Percentiles rank a stretch among this genome's conserved stretches.
phyloP scores from a whole-genome alignment of 1,140 invertebrate genomes.

The Heliconius hewitsoni region DNA sequence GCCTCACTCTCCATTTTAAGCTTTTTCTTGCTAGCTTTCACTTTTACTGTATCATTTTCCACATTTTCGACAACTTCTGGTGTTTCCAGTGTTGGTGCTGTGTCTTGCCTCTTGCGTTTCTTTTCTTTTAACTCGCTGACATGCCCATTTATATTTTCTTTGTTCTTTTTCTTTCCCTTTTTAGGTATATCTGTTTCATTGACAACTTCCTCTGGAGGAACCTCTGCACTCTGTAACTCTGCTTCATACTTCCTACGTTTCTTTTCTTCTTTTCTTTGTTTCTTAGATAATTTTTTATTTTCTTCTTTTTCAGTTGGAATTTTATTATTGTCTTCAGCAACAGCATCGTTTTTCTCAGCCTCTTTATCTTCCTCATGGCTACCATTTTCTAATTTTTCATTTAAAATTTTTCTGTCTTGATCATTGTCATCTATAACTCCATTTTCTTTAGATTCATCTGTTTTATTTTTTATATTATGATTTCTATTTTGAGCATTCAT shows the following conservation, averaged over 20 bases:
- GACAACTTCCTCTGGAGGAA: constrained; percentile 38
- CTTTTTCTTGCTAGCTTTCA: constrained; percentile 61
- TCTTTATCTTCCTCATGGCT: constrained; percentile 34
- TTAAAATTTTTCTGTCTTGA: constrained; percentile 9
- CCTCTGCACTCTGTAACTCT: constrained; percentile 66
- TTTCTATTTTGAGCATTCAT: constrained; percentile 53
- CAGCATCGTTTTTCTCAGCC: constrained; percentile 36
- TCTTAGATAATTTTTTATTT: constrained; percentile 79
- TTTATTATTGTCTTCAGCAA: constrained; percentile 34
- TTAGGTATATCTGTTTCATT: constrained; percentile 58
- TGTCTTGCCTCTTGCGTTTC: constrained; percentile 73
- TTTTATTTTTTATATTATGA: constrained; percentile 48
- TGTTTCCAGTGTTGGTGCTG: constrained; percentile 53
- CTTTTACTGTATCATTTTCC: constrained; percentile 38
- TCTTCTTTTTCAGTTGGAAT: constrained; percentile 30
- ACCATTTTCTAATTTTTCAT: constrained; percentile 40
- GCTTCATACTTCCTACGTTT: constrained; percentile 79
- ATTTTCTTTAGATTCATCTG: constrained; percentile 45
- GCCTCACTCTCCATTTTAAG: constrained; percentile 50
- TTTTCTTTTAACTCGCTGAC: constrained; percentile 59
- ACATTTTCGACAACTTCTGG: constrained; percentile 38
- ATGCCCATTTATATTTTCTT: constrained; percentile 56
- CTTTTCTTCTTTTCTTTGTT: constrained; percentile 81
- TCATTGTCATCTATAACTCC: constrained; percentile 35
- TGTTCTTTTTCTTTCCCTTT: constrained; percentile 75